phyloP scores from a whole-genome alignment of 1,140 invertebrate species.

The Drosophila murphyi region DNA sequence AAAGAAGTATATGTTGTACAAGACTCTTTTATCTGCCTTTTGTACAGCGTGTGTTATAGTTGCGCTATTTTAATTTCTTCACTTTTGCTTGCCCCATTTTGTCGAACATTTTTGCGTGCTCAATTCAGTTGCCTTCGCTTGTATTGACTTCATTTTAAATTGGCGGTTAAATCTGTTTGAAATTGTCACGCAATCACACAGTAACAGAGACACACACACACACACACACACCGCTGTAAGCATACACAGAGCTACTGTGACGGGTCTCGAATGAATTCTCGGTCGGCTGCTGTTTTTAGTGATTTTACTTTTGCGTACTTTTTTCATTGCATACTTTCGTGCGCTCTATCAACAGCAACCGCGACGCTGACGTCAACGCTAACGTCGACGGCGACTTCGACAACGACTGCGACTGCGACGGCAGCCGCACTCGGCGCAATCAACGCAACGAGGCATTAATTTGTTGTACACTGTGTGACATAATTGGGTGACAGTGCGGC shows the following conservation, averaged over 20 bases:
- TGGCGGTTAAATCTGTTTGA: slow-evolving; percentile 84
- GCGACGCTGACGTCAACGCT: neutral
- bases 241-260: slow-evolving; percentile 36
- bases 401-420: slow-evolving; percentile 13
- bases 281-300: slow-evolving; percentile 70
- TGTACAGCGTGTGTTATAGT: slow-evolving; percentile 4
- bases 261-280: slow-evolving; percentile 37
- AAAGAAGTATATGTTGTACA: too few relatives aligned
- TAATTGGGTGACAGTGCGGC: slow-evolving; percentile 83
- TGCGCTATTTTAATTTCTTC: neutral
- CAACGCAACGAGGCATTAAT: slow-evolving; percentile 84
- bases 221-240: slow-evolving; percentile 28
- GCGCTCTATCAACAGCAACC: slow-evolving; percentile 56
- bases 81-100: neutral
- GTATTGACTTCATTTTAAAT: slow-evolving; percentile 84
- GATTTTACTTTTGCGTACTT: slow-evolving; percentile 73
- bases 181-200: slow-evolving; percentile 81
- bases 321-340: slow-evolving; percentile 72
- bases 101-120: slow-evolving; percentile 33
- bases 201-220: slow-evolving; percentile 47
- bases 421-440: slow-evolving; percentile 70
- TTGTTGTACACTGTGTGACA: slow-evolving; percentile 82
- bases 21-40: neutral
- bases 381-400: neutral
- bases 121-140: slow-evolving; percentile 54